These are phyloP conservation scores for Melanophora roralis DNA, from an alignment of 2,888 invertebrate species.

Conservation along the genomic window DNA sequence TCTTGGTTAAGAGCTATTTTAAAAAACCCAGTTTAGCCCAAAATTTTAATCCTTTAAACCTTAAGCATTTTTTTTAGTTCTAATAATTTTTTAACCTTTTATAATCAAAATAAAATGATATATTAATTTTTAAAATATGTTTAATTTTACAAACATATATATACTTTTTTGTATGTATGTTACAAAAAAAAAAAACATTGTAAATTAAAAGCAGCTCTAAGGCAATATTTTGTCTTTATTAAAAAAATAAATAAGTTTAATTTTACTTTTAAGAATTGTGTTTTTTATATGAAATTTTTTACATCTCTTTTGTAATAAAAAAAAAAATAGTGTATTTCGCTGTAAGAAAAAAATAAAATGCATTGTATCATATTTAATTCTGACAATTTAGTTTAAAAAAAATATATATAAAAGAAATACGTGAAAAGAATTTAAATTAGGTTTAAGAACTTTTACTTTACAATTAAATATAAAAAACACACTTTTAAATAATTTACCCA, in stretches of 20 bases:
- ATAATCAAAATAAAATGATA: no score
- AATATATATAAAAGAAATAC: constrained; percentile 35
- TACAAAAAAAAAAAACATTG: no score
- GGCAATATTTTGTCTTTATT: constrained; percentile 15
- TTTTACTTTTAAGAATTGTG: constrained; percentile 16
- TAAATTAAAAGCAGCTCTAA: constrained; percentile 48
- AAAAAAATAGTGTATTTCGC: no score
- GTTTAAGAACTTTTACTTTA: constrained; percentile 47
- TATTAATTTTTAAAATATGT: no score
- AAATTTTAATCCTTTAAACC: no score
- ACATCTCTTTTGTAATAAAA: constrained; percentile 15
- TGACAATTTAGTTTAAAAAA: constrained; percentile 53
- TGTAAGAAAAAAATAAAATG: no score
- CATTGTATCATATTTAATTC: no score
- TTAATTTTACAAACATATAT: no score
- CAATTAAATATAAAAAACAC: constrained; percentile 64
- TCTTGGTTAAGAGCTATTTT: no score
- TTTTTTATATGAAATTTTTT: constrained; percentile 22
- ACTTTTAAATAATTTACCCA: constrained; percentile 34
- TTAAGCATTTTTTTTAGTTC: background rate
- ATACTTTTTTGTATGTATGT: no score
- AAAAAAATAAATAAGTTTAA: constrained; percentile 4
- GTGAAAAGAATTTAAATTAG: constrained; percentile 29
- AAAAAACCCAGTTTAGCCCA: no score
- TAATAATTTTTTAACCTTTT: background rate